Evolutionary conservation across 2,888 invertebrate genomes (phyloP).

Genomic region (Drosophila aldrichi): DNA sequence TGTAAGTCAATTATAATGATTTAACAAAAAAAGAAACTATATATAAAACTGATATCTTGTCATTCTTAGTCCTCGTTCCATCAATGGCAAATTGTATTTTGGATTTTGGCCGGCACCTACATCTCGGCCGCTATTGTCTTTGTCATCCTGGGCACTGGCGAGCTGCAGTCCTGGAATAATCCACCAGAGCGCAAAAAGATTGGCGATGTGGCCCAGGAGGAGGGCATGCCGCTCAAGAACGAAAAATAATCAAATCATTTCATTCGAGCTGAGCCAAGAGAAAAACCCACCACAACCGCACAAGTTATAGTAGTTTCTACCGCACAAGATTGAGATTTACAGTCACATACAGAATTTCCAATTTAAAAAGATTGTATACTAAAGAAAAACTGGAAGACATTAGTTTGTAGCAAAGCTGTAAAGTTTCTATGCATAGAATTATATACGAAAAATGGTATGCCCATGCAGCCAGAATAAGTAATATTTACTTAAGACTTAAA

Average conservation of each 20-base stretch:
- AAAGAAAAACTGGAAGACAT: constrained; percentile 62
- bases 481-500: constrained; percentile 69
- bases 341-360: constrained; percentile 41
- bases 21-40: background rate
- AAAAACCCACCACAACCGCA: constrained; percentile 63
- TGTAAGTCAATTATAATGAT: constrained; percentile 85
- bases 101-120: constrained; percentile 91
- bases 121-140: constrained; percentile 88
- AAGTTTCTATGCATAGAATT: constrained; percentile 51
- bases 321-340: constrained; percentile 68
- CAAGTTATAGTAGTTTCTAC: constrained; percentile 73
- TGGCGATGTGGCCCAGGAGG: constrained; percentile 79
- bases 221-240: constrained; percentile 85
- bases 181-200: constrained; percentile 82
- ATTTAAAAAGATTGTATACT: constrained; percentile 14
- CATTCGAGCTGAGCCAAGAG: background rate
- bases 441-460: constrained; percentile 45
- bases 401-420: constrained; percentile 64
- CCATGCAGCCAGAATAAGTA: constrained; percentile 67
- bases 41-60: background rate
- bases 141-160: constrained; percentile 88
- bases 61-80: constrained; percentile 88
- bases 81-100: constrained; percentile 93
- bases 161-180: constrained; percentile 87
- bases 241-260: constrained; percentile 61